phyloP scores from a whole-genome alignment of 2,113 vertebrate genomes.

The Trogon surrucura region DNA sequence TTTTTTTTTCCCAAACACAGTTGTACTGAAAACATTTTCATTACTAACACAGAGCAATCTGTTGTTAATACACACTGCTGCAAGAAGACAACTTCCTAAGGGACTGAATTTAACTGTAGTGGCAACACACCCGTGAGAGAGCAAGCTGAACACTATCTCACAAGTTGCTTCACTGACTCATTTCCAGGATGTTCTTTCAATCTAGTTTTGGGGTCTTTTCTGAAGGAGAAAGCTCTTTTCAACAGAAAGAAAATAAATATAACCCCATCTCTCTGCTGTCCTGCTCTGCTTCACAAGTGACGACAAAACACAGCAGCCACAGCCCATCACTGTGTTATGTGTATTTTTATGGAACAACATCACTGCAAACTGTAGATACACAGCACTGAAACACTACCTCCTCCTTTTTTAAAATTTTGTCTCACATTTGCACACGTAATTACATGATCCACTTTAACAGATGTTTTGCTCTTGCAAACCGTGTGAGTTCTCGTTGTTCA shows the following conservation, averaged over 20 bases:
- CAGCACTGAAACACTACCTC: neutral
- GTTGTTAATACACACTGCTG: neutral
- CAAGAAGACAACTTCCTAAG: neutral
- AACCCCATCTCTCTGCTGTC: neutral
- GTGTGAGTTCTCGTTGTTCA: neutral
- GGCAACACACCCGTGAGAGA: neutral
- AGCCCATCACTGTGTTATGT: neutral
- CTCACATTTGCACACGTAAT: neutral
- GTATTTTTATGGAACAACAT: neutral
- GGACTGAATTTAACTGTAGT: neutral
- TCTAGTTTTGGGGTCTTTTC: neutral
- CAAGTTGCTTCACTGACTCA: neutral
- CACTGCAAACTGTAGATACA: fast-evolving
- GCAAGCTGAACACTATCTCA: neutral
- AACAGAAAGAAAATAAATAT: neutral
- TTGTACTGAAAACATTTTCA: neutral
- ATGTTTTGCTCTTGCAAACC: neutral
- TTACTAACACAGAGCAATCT: neutral
- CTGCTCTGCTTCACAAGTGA: neutral
- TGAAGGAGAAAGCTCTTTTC: neutral
- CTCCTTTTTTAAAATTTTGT: neutral
- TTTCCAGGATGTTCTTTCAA: neutral
- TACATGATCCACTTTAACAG: neutral
- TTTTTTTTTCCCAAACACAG: neutral
- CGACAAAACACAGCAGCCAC: neutral